A percentile compares a stretch with the other conserved stretches of the same genome.
Evolutionary conservation across 2,113 vertebrate genomes (phyloP).

Genomic region (Bubo blakistoni): DNA sequence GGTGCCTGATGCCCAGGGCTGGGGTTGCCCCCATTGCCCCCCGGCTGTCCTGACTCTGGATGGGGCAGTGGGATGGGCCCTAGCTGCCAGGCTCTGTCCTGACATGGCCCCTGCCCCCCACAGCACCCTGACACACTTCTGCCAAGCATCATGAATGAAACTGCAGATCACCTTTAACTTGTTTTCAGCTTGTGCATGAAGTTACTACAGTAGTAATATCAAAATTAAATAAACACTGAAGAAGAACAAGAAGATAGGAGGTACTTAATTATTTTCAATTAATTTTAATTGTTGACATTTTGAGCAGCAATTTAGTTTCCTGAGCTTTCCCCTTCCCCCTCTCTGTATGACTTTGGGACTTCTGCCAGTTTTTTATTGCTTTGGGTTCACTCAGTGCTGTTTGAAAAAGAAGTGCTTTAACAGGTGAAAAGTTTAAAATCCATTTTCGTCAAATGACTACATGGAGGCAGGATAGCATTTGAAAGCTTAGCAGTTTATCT

Average conservation of each 20-base stretch:
- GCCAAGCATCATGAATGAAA: not conserved
- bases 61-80: accelerated
- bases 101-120: accelerated
- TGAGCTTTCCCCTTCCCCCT: not conserved
- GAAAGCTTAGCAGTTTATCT: slow-evolving; percentile 38
- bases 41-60: not conserved
- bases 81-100: not conserved
- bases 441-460: slow-evolving; percentile 2
- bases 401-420: slow-evolving; percentile 24
- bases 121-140: accelerated
- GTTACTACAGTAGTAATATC: not conserved
- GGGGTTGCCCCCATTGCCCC: not conserved
- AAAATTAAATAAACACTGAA: slow-evolving; percentile 27
- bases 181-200: not conserved
- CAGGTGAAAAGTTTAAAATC: slow-evolving; percentile 32
- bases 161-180: not conserved
- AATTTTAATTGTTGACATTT: slow-evolving; percentile 54
- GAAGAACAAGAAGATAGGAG: not conserved
- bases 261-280: slow-evolving; percentile 38
- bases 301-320: not conserved
- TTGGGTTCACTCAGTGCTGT: not conserved
- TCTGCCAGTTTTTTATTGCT: slow-evolving; percentile 1
- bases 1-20: accelerated
- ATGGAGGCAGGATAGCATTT: not conserved
- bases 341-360: not conserved